phyloP scores from a whole-genome alignment of 2,797 vertebrate species.

The Danio tinwini region DNA sequence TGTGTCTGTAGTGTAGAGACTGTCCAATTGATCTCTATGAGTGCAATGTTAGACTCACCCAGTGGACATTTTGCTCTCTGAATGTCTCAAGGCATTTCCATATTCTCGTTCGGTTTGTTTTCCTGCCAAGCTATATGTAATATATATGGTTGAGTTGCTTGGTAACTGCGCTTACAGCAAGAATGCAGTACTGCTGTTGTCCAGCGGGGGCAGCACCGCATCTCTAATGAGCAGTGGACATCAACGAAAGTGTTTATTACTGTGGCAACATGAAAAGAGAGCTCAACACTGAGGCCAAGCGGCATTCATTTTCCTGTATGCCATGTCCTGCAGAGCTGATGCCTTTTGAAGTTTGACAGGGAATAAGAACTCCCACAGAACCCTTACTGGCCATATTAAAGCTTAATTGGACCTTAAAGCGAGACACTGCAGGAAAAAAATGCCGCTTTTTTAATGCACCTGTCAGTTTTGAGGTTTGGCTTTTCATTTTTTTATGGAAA shows the following conservation, averaged over 20 bases:
- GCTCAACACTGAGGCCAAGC: constrained; percentile 15
- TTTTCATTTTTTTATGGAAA: too few relatives aligned
- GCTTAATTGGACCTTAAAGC: constrained; percentile 23
- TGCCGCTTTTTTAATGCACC: too few relatives aligned
- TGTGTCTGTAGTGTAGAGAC: constrained; percentile 31
- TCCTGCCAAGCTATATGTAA: constrained; percentile 40
- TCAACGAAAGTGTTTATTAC: constrained; percentile 62
- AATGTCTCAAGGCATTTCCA: constrained; percentile 45
- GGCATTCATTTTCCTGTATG: constrained; percentile 43
- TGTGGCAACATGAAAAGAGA: constrained; percentile 56
- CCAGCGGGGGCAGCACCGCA: constrained; percentile 52
- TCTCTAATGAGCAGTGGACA: constrained; percentile 57
- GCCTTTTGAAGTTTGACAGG: constrained; percentile 36
- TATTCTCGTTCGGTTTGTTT: constrained; percentile 50
- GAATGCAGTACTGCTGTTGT: constrained; percentile 48
- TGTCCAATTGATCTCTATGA: constrained; percentile 38
- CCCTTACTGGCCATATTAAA: constrained; percentile 48
- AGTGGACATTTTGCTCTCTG: constrained; percentile 47
- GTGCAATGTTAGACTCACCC: constrained; percentile 32
- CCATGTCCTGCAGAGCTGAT: constrained; percentile 50
- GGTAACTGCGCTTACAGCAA: constrained; percentile 56
- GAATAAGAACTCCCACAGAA: constrained; percentile 34
- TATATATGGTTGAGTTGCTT: constrained; percentile 56
- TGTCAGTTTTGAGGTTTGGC: too few relatives aligned
- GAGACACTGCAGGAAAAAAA: too few relatives aligned